These are phyloP conservation scores for Scleropages formosus DNA, from an alignment of 2,797 vertebrate genomes.

Conservation along the genomic window DNA sequence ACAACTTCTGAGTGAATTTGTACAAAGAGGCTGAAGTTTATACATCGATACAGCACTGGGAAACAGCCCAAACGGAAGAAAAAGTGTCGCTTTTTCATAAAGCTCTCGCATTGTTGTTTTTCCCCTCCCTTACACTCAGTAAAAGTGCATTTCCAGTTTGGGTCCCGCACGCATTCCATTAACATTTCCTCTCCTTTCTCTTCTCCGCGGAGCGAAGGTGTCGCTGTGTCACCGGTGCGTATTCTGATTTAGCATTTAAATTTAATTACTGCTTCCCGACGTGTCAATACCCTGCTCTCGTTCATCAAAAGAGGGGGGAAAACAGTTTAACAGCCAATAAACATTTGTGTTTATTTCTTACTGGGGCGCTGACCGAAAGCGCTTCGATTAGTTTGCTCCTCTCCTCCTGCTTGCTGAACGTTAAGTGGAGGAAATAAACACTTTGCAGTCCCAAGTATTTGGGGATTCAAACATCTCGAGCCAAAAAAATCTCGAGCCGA, in stretches of 20 bases:
- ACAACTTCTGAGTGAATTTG: too few species aligned
- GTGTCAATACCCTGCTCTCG: slow-evolving; percentile 46
- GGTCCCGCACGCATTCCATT: slow-evolving; percentile 41
- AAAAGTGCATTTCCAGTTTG: slow-evolving; percentile 31
- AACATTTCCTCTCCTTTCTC: slow-evolving; percentile 39
- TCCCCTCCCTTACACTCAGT: not conserved
- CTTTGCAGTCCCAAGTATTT: slow-evolving; percentile 30
- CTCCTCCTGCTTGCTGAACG: slow-evolving; percentile 38
- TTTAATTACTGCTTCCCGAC: slow-evolving; percentile 48
- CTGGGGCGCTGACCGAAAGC: slow-evolving; percentile 39
- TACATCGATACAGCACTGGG: too few species aligned
- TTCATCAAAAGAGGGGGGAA: slow-evolving; percentile 48
- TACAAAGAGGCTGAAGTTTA: too few species aligned
- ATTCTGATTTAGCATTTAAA: slow-evolving; percentile 53
- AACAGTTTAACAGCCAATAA: slow-evolving; percentile 49
- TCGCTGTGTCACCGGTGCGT: slow-evolving; percentile 36
- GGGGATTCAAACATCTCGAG: slow-evolving; percentile 44
- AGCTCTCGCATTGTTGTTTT: slow-evolving; percentile 18
- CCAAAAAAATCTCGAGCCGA: slow-evolving; percentile 38
- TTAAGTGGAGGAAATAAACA: slow-evolving; percentile 46
- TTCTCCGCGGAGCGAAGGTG: slow-evolving; percentile 39
- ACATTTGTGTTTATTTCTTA: slow-evolving; percentile 51
- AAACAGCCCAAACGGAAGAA: slow-evolving; percentile 19
- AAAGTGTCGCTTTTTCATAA: slow-evolving; percentile 29
- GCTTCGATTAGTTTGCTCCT: too few species aligned